These are phyloP conservation scores for Atherinosoma microstoma DNA, from an alignment of 2,797 vertebrate species.

Conservation along the genomic window DNA sequence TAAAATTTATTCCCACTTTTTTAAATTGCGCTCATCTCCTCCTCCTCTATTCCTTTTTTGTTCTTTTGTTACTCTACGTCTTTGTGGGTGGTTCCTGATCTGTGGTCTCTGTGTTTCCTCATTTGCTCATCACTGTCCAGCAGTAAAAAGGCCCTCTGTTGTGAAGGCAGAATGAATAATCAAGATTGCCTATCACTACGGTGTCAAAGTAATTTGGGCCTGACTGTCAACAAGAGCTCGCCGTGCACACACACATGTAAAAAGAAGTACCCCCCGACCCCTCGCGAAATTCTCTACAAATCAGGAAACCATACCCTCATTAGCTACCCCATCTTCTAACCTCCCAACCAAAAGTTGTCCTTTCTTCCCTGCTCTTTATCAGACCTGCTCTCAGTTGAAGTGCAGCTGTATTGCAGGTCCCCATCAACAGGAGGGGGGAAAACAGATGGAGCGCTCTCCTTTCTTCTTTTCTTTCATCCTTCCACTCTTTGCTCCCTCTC, in stretches of 20 bases:
- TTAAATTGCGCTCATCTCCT: conserved; percentile 57
- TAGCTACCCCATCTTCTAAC: conserved; percentile 35
- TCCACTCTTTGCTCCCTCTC: conserved; percentile 36
- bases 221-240: conserved; percentile 37
- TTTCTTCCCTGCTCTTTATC: conserved; percentile 26
- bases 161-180: conserved; percentile 70
- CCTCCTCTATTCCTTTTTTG: neutral
- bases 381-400: conserved; percentile 29
- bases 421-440: conserved; percentile 30
- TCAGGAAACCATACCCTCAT: conserved; percentile 58
- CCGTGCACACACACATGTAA: conserved; percentile 17
- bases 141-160: conserved; percentile 72
- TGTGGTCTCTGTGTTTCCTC: conserved; percentile 57
- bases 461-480: conserved; percentile 44
- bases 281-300: conserved; percentile 48
- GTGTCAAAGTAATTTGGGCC: conserved; percentile 70
- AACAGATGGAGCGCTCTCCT: conserved; percentile 55
- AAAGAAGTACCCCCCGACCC: conserved; percentile 15
- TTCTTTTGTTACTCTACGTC: conserved; percentile 53
- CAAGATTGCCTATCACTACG: conserved; percentile 72
- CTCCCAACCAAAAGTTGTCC: conserved; percentile 23
- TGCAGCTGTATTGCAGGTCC: conserved; percentile 65
- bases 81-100: conserved; percentile 74
- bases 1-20: conserved; percentile 68
- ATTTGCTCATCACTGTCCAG: conserved; percentile 57